These are phyloP conservation scores for Hemicrepidius hirtus DNA, from an alignment of 2,888 invertebrate species.

Conservation along the genomic window DNA sequence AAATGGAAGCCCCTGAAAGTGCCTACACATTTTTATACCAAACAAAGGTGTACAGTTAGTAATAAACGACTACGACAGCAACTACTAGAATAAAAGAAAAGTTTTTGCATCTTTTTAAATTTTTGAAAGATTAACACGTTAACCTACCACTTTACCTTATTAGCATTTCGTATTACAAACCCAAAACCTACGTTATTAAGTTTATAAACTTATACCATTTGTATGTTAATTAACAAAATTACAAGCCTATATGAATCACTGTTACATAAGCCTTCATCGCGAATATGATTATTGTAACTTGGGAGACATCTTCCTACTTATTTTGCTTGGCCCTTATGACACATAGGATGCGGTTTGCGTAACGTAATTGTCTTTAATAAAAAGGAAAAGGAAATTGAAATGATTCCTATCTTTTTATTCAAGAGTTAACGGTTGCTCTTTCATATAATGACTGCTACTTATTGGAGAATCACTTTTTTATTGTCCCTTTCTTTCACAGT, in stretches of 20 bases:
- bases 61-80: neutral
- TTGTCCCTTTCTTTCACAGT: too few species aligned
- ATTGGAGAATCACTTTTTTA: too few species aligned
- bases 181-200: neutral
- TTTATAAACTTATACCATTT: slow-evolving; percentile 28
- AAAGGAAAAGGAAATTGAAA: slow-evolving; percentile 29
- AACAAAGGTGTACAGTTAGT: neutral
- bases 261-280: slow-evolving; percentile 14
- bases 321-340: slow-evolving; percentile 21
- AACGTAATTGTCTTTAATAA: slow-evolving; percentile 14
- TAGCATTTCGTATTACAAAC: slow-evolving; percentile 4
- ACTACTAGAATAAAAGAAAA: slow-evolving; percentile 1
- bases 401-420: slow-evolving; percentile 22
- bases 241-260: slow-evolving; percentile 31
- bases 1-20: neutral
- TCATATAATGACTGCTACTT: too few species aligned
- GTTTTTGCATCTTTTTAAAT: slow-evolving; percentile 5
- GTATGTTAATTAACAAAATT: slow-evolving; percentile 45
- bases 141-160: slow-evolving; percentile 17
- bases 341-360: slow-evolving; percentile 26
- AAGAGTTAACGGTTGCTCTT: neutral
- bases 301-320: slow-evolving; percentile 26
- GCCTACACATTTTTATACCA: slow-evolving; percentile 2
- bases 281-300: slow-evolving; percentile 5
- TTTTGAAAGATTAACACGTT: slow-evolving; percentile 7